A percentile compares a stretch with the other conserved stretches of the same genome.
Conservation (phyloP, 2,888 invertebrate genomes). For the Baccha elongata region DNA sequence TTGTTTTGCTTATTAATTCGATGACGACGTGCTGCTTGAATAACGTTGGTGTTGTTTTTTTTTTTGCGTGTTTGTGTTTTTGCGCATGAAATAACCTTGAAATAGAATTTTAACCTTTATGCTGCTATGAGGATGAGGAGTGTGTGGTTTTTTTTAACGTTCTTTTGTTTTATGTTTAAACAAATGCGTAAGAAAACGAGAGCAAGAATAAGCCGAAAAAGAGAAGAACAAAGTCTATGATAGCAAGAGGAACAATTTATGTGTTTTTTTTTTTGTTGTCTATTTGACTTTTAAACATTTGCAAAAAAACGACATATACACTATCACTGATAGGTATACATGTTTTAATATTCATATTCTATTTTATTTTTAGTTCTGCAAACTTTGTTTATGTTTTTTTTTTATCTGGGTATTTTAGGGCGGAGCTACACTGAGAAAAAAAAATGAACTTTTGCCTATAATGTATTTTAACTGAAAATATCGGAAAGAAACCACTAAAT, state of each 20-base stretch:
- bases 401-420: too few species aligned
- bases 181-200: constrained; percentile 63
- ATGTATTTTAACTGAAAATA: too few species aligned
- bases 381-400: too few species aligned
- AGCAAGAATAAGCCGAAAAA: constrained; percentile 44
- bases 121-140: constrained; percentile 50
- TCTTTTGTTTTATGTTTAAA: constrained; percentile 43
- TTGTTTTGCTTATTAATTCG: constrained; percentile 54
- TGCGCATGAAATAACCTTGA: constrained; percentile 70
- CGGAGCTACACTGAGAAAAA: too few species aligned
- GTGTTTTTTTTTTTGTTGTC: too few species aligned
- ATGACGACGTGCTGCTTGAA: constrained; percentile 31
- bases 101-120: constrained; percentile 72
- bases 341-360: too few species aligned
- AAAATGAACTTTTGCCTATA: too few species aligned
- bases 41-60: constrained; percentile 34
- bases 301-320: too few species aligned
- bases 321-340: too few species aligned
- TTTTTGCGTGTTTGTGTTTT: constrained; percentile 24
- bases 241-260: constrained; percentile 20
- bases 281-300: too few species aligned
- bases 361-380: too few species aligned
- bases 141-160: constrained; percentile 34
- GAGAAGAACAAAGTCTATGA: constrained; percentile 27
- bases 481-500: too few species aligned